Conservation (phyloP, 2,888 invertebrate genomes). For the Zygothrica quintamaculata region DNA sequence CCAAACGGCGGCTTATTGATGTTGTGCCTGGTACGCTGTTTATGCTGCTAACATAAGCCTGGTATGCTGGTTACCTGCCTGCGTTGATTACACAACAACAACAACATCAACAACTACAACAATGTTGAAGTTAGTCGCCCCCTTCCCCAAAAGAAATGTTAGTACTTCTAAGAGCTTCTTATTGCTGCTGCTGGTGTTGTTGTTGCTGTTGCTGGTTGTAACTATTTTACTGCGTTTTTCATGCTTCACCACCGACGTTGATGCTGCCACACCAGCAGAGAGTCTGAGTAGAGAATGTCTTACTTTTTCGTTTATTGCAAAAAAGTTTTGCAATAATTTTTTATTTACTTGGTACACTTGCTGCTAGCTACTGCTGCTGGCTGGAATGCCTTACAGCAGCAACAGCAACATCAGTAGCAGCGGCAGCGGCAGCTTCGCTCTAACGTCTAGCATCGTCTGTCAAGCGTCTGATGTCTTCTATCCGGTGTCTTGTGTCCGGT, state of each 20-base stretch:
- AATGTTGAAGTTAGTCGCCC: too few relatives aligned
- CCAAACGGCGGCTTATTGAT: slow-evolving; percentile 53
- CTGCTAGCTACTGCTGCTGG: slow-evolving; percentile 37
- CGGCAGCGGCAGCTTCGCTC: not conserved
- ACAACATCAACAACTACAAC: too few relatives aligned
- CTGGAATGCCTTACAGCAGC: slow-evolving; percentile 30
- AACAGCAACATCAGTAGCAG: not conserved
- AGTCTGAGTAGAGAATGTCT: slow-evolving; percentile 65
- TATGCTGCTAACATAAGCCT: too few relatives aligned
- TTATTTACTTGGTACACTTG: slow-evolving; percentile 77
- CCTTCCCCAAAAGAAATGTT: too few relatives aligned
- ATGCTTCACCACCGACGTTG: slow-evolving; percentile 61
- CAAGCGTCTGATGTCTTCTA: slow-evolving; percentile 14
- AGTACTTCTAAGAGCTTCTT: slow-evolving; percentile 38
- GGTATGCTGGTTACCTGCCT: slow-evolving; percentile 41
- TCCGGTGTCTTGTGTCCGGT: slow-evolving; percentile 15
- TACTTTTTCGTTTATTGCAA: slow-evolving; percentile 76
- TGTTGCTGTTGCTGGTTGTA: slow-evolving; percentile 36
- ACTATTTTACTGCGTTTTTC: slow-evolving; percentile 74
- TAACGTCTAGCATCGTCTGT: slow-evolving; percentile 4
- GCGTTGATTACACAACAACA: slow-evolving; percentile 69
- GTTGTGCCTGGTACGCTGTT: slow-evolving; percentile 19
- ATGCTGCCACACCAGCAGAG: slow-evolving; percentile 26
- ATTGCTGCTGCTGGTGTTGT: slow-evolving; percentile 36
- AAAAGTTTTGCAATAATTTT: slow-evolving; percentile 77